These are phyloP conservation scores for Clivina fossor DNA, from an alignment of 2,888 invertebrate species.

Conservation along the genomic window DNA sequence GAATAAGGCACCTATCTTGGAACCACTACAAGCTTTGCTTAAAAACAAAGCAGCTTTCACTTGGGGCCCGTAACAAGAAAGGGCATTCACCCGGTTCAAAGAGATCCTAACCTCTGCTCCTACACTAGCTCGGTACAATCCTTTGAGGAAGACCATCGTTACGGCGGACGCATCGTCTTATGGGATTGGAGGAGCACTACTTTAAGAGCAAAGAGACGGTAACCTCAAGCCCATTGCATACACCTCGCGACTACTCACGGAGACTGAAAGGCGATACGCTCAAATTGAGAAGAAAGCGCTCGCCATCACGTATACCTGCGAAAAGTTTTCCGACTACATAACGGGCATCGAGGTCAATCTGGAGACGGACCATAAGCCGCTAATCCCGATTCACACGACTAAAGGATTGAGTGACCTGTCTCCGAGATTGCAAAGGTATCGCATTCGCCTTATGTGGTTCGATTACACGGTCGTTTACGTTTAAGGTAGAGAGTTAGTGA, in stretches of 20 bases:
- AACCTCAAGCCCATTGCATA: constrained; percentile 9
- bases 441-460: constrained; percentile 7
- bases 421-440: constrained; percentile 17
- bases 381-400: background rate
- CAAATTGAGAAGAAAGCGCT: constrained; percentile 29
- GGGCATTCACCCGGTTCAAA: constrained; percentile 1
- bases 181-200: constrained; percentile 4
- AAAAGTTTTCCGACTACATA: constrained; percentile 4
- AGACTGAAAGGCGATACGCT: constrained; percentile 9
- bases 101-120: constrained; percentile 13
- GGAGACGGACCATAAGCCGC: background rate
- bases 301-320: constrained; percentile 17
- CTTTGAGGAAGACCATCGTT: background rate
- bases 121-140: background rate
- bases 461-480: constrained; percentile 1
- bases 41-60: constrained; percentile 1
- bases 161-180: constrained; percentile 1
- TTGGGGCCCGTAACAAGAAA: background rate
- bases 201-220: background rate
- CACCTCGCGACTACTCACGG: constrained; percentile 5
- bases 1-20: background rate
- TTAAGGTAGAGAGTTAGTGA: constrained; percentile 2
- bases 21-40: constrained; percentile 3
- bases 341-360: background rate
- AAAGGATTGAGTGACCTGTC: constrained; percentile 1